phyloP scores from a whole-genome alignment of 2,113 vertebrate species.

The Mungos mungo region DNA sequence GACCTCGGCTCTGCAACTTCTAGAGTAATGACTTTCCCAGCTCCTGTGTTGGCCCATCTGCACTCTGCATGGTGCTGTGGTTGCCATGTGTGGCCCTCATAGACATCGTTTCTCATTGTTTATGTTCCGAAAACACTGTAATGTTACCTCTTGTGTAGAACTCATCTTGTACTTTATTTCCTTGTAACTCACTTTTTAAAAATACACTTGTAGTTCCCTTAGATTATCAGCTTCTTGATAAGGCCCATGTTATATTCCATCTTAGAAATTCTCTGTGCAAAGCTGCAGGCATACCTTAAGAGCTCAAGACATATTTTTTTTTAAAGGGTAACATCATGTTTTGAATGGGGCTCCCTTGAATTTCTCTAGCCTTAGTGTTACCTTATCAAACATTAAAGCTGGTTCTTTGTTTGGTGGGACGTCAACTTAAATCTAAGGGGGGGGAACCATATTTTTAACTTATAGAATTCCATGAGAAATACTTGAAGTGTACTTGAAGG shows the following conservation, averaged over 20 bases:
- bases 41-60: fast-evolving
- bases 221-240: neutral
- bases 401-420: neutral
- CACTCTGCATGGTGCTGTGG: no score
- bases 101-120: neutral
- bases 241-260: neutral
- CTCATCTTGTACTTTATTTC: neutral
- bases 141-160: neutral
- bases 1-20: no score
- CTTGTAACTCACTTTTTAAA: neutral
- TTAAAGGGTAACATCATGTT: neutral
- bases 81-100: no score
- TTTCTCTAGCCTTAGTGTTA: neutral
- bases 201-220: neutral
- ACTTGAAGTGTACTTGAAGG: neutral
- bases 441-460: neutral
- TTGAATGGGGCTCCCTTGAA: neutral
- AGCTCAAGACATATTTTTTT: neutral
- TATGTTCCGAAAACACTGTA: neutral
- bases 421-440: neutral
- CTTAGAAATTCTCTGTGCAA: neutral
- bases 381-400: neutral
- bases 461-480: neutral
- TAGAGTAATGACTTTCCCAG: neutral
- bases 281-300: neutral